phyloP scores from a whole-genome alignment of 2,113 vertebrate genomes.

The Ailuropoda melanoleuca region DNA sequence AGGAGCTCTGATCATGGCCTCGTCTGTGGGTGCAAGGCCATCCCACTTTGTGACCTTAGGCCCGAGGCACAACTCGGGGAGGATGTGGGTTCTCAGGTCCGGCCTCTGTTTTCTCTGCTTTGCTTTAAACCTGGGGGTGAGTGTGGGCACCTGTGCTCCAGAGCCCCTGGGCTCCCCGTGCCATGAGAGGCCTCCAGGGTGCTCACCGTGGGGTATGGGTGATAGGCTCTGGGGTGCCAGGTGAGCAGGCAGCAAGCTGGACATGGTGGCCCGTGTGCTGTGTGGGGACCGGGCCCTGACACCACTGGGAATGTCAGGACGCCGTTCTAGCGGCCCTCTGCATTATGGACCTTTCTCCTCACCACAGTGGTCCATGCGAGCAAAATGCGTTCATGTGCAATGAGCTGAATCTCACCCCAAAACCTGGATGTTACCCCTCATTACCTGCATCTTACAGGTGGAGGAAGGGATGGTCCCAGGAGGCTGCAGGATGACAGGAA shows the following conservation, averaged over 20 bases:
- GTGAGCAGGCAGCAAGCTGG: neutral
- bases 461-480: neutral
- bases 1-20: neutral
- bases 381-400: neutral
- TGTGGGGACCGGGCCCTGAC: neutral
- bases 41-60: neutral
- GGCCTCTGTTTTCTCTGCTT: neutral
- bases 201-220: neutral
- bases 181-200: neutral
- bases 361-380: neutral
- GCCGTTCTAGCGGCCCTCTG: neutral
- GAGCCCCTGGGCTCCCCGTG: neutral
- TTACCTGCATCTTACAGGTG: neutral
- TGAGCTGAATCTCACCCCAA: neutral
- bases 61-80: rapidly evolving
- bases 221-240: neutral
- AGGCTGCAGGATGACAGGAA: rapidly evolving
- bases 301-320: neutral
- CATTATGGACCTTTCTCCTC: rapidly evolving
- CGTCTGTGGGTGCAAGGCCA: neutral
- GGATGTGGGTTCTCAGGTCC: rapidly evolving
- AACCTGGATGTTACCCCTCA: no score
- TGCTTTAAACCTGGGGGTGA: neutral
- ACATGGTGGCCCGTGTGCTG: neutral
- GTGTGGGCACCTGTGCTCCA: neutral